Evolutionary conservation across 1,140 invertebrate species (phyloP).

Genomic region (Wasmannia auropunctata): DNA sequence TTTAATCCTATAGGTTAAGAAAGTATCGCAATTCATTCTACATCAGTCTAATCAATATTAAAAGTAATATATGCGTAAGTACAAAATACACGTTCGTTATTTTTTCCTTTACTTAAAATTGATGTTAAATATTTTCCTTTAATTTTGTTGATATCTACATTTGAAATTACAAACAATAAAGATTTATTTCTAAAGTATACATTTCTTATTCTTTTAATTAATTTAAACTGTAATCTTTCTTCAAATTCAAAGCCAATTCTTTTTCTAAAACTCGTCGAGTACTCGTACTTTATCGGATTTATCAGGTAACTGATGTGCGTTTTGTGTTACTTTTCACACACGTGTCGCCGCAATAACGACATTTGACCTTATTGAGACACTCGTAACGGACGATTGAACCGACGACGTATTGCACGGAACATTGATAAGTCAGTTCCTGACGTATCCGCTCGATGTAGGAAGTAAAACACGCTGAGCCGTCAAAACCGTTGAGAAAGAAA

Average conservation of each 20-base stretch:
- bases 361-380: slow-evolving; percentile 29
- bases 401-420: slow-evolving; percentile 33
- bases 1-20: not conserved
- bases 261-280: not conserved
- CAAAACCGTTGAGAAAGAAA: not conserved
- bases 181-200: not conserved
- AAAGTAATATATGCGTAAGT: not conserved
- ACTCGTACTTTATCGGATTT: not conserved
- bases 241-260: not conserved
- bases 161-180: not conserved
- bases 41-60: not conserved
- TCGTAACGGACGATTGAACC: slow-evolving; percentile 18
- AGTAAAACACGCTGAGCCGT: slow-evolving; percentile 30
- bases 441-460: slow-evolving; percentile 5
- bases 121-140: not conserved
- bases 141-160: not conserved
- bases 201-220: not conserved
- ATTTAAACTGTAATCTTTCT: not conserved
- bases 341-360: not conserved
- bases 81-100: not conserved
- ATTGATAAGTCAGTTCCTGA: slow-evolving; percentile 42
- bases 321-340: slow-evolving; percentile 7
- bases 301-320: not conserved
- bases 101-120: not conserved
- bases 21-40: not conserved